Evolutionary conservation across 2,888 invertebrate genomes (phyloP), one percentile per base, ranked within the genome.

Genomic region (Agrochola lychnidis): DNA sequence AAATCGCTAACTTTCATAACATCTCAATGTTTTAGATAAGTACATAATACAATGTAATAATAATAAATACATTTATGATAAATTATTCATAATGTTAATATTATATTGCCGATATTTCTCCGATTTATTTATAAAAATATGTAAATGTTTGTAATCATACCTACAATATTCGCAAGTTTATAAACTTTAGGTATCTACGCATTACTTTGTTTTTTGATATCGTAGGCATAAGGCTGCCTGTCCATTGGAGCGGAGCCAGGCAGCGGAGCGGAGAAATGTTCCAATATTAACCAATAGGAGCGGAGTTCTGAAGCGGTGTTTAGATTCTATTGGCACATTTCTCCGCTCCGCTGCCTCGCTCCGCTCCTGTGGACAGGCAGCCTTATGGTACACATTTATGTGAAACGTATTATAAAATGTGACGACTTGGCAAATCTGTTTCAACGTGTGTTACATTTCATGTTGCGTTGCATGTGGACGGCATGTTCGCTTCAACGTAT

Each of bases 21-120:
- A 57, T 67, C 30, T 66, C 36, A 19, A 40, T 81, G 40, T 63
- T 48, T 36, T 30, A 25, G 4, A 42, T 79, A 57, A n/a, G 30
- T 78, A 51, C 12, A 0, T 10, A 64, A 40, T 19, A 56, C 12
- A 53, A 30, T 62, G 1, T 42, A 45, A 66, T 45, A 48, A 51
- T 14, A 57, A 57, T 76, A 36, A 25, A 12, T 36, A 51, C 10
- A 48, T 51, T 25, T 76, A 66, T 25, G 2, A 25, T 40, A 40
- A 4, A 16, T 22, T 74, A 45, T 36, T 64, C 0, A 16, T 30
- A 59, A 40, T 48, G 9, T 16, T 45, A 63, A 45, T 36, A 30
- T 30, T 40, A 79, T 36, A 62, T 56, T 56, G 42, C 25, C 22
- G 53, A 45, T 36, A 53, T 70, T 61, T 61, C 51, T 53, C 42